Percentiles rank a stretch among this genome's conserved stretches.
Conservation (phyloP, 2,113 vertebrate species). For the Hippocampus mohnikei region DNA sequence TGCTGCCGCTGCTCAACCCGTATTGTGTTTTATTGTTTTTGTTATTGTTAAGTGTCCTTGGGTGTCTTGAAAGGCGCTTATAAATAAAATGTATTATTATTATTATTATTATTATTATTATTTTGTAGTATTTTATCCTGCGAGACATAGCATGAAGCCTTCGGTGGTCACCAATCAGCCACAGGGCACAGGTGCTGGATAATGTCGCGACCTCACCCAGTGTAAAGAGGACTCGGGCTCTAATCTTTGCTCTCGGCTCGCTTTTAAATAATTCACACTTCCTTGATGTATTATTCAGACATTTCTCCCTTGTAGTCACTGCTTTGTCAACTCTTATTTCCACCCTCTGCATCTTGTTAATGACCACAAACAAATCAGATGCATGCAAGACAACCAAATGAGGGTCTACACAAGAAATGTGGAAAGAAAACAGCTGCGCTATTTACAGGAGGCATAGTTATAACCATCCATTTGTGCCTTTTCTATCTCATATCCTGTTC, state of each 20-base stretch:
- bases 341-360: background rate
- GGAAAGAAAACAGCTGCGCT: background rate
- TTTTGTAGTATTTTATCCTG: too few relatives aligned
- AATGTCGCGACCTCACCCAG: background rate
- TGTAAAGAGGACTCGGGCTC: background rate
- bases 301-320: constrained; percentile 9
- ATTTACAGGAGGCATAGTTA: background rate
- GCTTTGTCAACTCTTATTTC: constrained; percentile 25
- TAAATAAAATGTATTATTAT: too few relatives aligned
- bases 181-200: background rate
- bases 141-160: too few relatives aligned
- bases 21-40: too few relatives aligned
- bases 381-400: background rate
- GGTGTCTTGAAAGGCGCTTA: too few relatives aligned
- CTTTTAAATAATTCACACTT: constrained; percentile 52
- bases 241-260: background rate
- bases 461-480: background rate
- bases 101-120: too few relatives aligned
- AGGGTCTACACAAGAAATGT: background rate
- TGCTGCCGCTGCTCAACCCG: too few relatives aligned
- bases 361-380: too few relatives aligned
- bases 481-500: background rate
- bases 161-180: too few relatives aligned
- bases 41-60: too few relatives aligned
- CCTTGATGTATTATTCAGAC: constrained; percentile 50